A percentile compares a stretch with the other conserved stretches of the same genome.
Evolutionary conservation across 2,797 vertebrate genomes (phyloP).

Genomic region (Benthosema pterotum): DNA sequence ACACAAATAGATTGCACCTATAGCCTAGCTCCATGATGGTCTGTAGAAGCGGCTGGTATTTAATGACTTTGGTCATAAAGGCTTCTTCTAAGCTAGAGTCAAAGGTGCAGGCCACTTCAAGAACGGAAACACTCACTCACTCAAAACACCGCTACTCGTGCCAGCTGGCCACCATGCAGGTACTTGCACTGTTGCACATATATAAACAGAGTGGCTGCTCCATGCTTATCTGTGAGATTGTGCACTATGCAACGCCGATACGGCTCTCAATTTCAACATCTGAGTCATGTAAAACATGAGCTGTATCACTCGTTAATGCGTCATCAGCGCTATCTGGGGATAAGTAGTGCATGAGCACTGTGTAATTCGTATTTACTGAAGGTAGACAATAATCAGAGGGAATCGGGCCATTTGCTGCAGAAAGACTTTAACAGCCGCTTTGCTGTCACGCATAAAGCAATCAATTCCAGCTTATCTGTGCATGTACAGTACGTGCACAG

Average conservation of each 20-base stretch:
- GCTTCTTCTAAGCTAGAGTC: too few species aligned
- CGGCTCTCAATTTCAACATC: conserved; percentile 12
- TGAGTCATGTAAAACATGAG: conserved; percentile 8
- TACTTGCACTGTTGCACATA: conserved; percentile 15
- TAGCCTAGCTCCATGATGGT: too few species aligned
- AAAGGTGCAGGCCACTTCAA: too few species aligned
- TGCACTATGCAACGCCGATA: not conserved
- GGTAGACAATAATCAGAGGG: too few species aligned
- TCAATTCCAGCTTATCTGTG: too few species aligned
- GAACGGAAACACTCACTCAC: too few species aligned
- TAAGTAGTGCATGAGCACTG: conserved; percentile 8
- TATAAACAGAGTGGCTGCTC: conserved; percentile 18
- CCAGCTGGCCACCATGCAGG: conserved; percentile 44
- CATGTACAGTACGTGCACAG: not conserved
- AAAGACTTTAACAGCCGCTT: not conserved
- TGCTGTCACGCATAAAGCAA: not conserved
- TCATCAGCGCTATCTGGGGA: not conserved
- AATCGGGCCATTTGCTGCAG: not conserved
- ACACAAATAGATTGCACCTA: too few species aligned
- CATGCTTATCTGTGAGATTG: conserved; percentile 25
- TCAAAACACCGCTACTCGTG: not conserved
- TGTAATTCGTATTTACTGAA: too few species aligned
- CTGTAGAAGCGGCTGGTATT: too few species aligned
- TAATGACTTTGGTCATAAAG: too few species aligned
- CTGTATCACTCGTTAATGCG: conserved; percentile 2